Evolutionary conservation across 1,140 invertebrate species (phyloP), one percentile per base, ranked within the genome.

Genomic region (Anastrepha obliqua): DNA sequence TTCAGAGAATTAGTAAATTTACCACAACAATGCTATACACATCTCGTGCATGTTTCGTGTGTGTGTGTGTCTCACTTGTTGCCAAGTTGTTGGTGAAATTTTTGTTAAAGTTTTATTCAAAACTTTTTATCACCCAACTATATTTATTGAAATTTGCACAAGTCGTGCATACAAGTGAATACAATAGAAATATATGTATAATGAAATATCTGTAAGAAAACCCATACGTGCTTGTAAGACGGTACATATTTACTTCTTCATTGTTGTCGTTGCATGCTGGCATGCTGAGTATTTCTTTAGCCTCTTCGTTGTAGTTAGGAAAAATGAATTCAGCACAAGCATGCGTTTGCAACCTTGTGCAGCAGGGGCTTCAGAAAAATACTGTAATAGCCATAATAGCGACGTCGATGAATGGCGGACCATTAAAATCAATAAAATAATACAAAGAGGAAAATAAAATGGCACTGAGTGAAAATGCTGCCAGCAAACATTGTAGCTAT

Each of bases 371-470:
- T 64, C 4, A 17, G n/a, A 29, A 20, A 67, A 42, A 20, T 67
- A 42, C 13, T 74, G 39, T 44, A 15, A 5, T 47, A 1, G 15
- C 17, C 44, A 74, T 17, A 44, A 74, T 4, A 74, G 15, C 15
- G 15, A 47, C 39, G n/a, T 13, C 42, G 39, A 13, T 42, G 7
- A 15, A 42, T 3, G n/a, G 42, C 13, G 9, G 39, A 13, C 47
- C 42, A 74, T 74, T 74, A 74, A 15, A 74, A 44, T 47, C 67
- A 47, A 74, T 74, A 74, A 74, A 74, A 44, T 44, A 47, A 39
- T 47, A 74, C 42, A 17, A 74, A 74, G 3, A n/a, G 67, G 13
- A 47, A 17, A n/a, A n/a, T 47, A 74, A 74, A 13, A 74, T 74
- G 15, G 13, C 42, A 44, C 6, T 47, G 3, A 7, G 4, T 7